Percentiles rank a stretch among this genome's conserved stretches.
These are phyloP conservation scores for zebrafish (Danio rerio) DNA, from an alignment of 2,113 vertebrate species.

Conservation along the genomic window DNA sequence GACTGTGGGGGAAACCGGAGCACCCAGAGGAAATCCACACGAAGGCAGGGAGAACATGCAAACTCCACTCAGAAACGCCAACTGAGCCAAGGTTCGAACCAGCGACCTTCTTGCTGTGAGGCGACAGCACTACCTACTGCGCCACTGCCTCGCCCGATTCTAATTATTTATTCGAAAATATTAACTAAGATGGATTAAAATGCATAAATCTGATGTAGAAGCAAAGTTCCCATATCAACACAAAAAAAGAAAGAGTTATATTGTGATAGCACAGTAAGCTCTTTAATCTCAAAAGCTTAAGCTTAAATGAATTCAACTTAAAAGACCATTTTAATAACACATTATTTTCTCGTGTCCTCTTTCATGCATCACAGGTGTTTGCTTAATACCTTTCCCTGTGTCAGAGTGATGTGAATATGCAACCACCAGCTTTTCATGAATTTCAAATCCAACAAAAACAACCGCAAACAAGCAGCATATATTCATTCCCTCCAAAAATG, in stretches of 20 bases:
- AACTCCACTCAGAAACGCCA: too few relatives aligned
- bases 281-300: not conserved
- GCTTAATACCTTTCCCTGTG: not conserved
- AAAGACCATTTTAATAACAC: not conserved
- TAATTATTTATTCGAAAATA: too few relatives aligned
- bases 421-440: constrained; percentile 28
- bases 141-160: too few relatives aligned
- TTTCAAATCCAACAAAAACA: constrained; percentile 22
- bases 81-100: too few relatives aligned
- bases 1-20: too few relatives aligned
- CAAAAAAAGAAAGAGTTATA: not conserved
- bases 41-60: too few relatives aligned
- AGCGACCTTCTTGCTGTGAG: too few relatives aligned
- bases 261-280: not conserved
- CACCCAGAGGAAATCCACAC: too few relatives aligned
- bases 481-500: not conserved
- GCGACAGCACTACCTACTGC: too few relatives aligned
- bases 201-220: too few relatives aligned
- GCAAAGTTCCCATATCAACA: too few relatives aligned
- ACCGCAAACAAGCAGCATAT: constrained; percentile 20
- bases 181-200: too few relatives aligned
- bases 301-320: not conserved
- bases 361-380: constrained; percentile 3
- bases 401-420: constrained; percentile 19
- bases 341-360: not conserved